Evolutionary conservation across 2,888 invertebrate genomes (phyloP).

Genomic region (Andrena minutula): DNA sequence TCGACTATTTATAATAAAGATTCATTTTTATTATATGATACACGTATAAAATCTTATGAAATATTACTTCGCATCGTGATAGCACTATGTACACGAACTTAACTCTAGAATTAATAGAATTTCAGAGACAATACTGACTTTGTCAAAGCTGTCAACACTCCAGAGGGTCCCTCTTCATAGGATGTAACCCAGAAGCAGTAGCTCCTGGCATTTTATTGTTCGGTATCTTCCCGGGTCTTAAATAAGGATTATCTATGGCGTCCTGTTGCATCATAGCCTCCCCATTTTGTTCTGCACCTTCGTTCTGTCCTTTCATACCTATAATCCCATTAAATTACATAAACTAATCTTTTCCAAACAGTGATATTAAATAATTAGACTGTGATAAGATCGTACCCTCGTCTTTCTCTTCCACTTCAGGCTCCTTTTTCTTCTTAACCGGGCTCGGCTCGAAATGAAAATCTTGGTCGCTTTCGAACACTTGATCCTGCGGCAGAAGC

Average conservation of each 20-base stretch:
- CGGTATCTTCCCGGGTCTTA: constrained; percentile 84
- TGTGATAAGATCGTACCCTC: constrained; percentile 67
- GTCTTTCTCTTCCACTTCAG: constrained; percentile 73
- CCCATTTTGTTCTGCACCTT: constrained; percentile 76
- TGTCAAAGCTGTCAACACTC: constrained; percentile 42
- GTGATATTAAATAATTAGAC: not conserved
- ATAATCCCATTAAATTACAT: constrained; percentile 10
- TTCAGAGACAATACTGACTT: constrained; percentile 19
- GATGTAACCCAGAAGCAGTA: constrained; percentile 37
- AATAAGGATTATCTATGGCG: constrained; percentile 83
- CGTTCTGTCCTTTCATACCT: constrained; percentile 73
- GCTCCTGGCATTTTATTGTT: constrained; percentile 77
- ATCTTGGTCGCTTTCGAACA: constrained; percentile 93
- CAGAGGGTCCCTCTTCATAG: constrained; percentile 64
- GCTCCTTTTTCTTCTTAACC: constrained; percentile 82
- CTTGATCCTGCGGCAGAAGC: constrained; percentile 96
- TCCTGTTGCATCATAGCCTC: constrained; percentile 82
- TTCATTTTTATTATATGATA: constrained; percentile 57
- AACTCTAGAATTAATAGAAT: constrained; percentile 33
- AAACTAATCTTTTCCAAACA: not conserved
- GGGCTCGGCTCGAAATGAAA: constrained; percentile 81
- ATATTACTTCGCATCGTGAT: constrained; percentile 22
- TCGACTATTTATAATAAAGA: constrained; percentile 65
- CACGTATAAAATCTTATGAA: constrained; percentile 33
- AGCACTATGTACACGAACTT: constrained; percentile 50